Conservation (phyloP, 1,140 invertebrate genomes). For the Drosophila auraria region DNA sequence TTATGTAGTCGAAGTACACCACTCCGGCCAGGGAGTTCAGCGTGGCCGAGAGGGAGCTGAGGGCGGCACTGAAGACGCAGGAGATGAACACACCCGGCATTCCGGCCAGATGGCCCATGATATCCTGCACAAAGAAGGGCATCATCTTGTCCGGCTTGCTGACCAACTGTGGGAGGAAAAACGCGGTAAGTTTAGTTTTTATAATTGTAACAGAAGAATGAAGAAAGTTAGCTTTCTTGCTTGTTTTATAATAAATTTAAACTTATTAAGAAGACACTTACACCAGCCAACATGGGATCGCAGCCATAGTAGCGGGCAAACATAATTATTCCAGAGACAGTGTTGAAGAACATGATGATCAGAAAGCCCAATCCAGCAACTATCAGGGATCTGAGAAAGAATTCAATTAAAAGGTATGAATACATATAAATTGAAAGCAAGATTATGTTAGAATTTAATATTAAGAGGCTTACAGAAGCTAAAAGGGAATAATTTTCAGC, state of each 20-base stretch:
- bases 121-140: slow-evolving; percentile 89
- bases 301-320: slow-evolving; percentile 91
- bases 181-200: no score
- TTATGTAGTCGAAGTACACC: slow-evolving; percentile 91
- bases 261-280: slow-evolving; percentile 59
- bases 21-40: slow-evolving; percentile 91
- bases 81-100: slow-evolving; percentile 89
- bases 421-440: background rate
- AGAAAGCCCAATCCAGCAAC: slow-evolving; percentile 86
- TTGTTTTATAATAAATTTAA: background rate
- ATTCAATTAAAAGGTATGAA: background rate
- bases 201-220: no score
- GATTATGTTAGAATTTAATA: no score
- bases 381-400: slow-evolving; percentile 83
- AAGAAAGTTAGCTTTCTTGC: no score
- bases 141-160: slow-evolving; percentile 86
- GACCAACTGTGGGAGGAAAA: slow-evolving; percentile 59
- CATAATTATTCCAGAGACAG: slow-evolving; percentile 90
- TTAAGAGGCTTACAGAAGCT: background rate
- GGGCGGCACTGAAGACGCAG: slow-evolving; percentile 89
- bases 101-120: slow-evolving; percentile 86
- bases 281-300: slow-evolving; percentile 89
- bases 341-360: slow-evolving; percentile 86
- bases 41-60: slow-evolving; percentile 90
- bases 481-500: no score